Conservation (phyloP, 2,888 invertebrate species). For the Brachyptera risi region DNA sequence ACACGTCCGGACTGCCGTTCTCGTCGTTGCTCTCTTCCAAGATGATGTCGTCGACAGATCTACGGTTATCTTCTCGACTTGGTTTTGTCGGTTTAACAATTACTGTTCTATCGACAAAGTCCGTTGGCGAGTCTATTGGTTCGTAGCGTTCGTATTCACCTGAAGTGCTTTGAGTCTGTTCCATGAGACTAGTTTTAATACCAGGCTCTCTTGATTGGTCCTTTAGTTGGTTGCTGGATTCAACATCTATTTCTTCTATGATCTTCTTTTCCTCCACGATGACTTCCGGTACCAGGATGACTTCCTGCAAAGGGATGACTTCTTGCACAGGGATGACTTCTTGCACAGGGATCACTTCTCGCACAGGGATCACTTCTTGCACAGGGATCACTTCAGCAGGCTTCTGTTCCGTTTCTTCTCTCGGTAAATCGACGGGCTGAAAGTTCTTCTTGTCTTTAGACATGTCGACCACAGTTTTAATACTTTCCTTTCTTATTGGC, state of each 20-base stretch:
- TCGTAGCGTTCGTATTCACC: conserved; percentile 30
- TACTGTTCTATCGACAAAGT: neutral
- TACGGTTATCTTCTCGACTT: neutral
- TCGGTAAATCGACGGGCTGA: neutral
- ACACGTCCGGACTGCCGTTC: conserved; percentile 21
- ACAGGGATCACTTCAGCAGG: no score
- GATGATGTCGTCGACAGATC: neutral
- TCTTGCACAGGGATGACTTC: no score
- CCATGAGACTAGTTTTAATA: neutral
- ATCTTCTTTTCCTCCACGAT: neutral
- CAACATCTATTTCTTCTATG: neutral
- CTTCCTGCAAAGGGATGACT: no score
- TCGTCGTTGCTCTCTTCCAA: conserved; percentile 12
- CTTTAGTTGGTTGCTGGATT: no score
- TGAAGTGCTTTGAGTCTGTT: conserved; percentile 12
- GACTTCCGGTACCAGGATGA: neutral
- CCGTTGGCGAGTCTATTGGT: conserved; percentile 25
- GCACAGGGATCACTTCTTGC: no score
- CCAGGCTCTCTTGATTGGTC: no score
- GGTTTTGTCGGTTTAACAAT: neutral
- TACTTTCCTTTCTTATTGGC: neutral
- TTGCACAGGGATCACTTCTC: no score
- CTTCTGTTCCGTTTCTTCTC: no score
- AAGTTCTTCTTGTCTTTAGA: conserved; percentile 1
- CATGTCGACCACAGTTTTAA: neutral